phyloP scores from a whole-genome alignment of 2,113 vertebrate species.

The Halichoerus grypus region DNA sequence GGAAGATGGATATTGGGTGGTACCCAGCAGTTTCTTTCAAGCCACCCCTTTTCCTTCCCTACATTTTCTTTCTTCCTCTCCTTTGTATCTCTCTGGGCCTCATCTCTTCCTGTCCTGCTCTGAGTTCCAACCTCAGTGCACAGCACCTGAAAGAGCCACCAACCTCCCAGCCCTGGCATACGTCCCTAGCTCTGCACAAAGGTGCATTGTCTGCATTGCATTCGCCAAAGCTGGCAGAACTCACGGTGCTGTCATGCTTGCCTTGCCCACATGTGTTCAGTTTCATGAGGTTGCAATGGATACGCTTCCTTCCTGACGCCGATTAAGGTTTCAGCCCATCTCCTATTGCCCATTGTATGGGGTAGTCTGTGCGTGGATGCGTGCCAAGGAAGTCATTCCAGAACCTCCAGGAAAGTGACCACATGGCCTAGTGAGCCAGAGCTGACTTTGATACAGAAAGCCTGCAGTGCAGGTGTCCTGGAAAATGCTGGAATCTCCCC shows the following conservation, averaged over 20 bases:
- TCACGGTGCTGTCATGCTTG: rapidly evolving
- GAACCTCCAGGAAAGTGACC: background rate
- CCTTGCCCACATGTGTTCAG: background rate
- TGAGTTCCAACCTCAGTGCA: background rate
- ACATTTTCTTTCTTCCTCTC: background rate
- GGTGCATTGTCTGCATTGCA: rapidly evolving
- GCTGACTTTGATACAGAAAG: background rate
- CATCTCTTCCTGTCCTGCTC: background rate
- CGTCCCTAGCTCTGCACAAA: background rate
- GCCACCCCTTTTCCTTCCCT: background rate
- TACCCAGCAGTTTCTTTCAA: background rate
- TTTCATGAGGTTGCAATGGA: background rate
- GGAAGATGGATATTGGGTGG: background rate
- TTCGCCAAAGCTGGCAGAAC: rapidly evolving
- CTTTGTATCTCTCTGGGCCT: background rate
- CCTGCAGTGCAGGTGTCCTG: background rate
- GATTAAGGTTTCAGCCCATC: background rate
- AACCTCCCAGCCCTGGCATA: background rate
- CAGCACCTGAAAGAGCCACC: background rate
- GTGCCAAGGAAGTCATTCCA: background rate
- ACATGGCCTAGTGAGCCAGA: background rate
- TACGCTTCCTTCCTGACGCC: background rate
- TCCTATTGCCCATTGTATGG: background rate
- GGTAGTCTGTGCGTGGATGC: background rate
- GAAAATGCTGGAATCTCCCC: background rate